phyloP scores from a whole-genome alignment of 2,797 vertebrate genomes.

The Acipenser oxyrinchus region DNA sequence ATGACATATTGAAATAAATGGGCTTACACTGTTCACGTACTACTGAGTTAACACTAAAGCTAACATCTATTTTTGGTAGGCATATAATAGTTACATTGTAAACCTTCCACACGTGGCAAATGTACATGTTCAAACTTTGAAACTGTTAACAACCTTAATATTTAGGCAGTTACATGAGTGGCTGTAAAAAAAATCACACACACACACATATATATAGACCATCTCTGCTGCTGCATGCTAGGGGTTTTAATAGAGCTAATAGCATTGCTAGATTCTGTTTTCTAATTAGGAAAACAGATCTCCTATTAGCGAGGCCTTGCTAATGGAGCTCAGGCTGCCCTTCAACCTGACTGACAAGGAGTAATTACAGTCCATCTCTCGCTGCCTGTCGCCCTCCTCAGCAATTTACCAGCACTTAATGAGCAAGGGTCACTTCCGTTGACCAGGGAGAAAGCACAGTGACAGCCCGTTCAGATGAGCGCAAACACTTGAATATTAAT shows the following conservation, averaged over 20 bases:
- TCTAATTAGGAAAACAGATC: not conserved
- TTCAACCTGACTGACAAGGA: not conserved
- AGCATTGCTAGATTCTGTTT: not conserved
- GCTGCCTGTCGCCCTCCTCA: constrained; percentile 16
- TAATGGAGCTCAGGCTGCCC: not conserved
- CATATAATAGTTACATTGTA: no score
- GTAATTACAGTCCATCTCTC: not conserved
- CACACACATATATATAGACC: no score
- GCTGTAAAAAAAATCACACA: no score
- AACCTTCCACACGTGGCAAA: no score
- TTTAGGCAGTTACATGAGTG: no score
- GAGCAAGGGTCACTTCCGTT: constrained; percentile 57
- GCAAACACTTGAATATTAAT: constrained; percentile 2
- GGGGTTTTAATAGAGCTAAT: constrained; percentile 2
- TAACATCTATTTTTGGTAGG: no score
- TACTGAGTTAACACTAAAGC: no score
- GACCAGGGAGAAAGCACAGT: constrained; percentile 50
- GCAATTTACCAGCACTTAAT: constrained; percentile 55
- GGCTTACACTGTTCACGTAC: no score
- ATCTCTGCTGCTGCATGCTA: not conserved
- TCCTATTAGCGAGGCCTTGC: not conserved
- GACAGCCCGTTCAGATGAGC: constrained; percentile 40
- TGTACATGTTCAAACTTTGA: no score
- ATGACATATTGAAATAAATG: no score
- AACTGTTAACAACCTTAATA: no score